A percentile compares a stretch with the other conserved stretches of the same genome.
These are phyloP conservation scores for Agriopis leucophaearia DNA, from an alignment of 2,888 invertebrate genomes.

Conservation along the genomic window DNA sequence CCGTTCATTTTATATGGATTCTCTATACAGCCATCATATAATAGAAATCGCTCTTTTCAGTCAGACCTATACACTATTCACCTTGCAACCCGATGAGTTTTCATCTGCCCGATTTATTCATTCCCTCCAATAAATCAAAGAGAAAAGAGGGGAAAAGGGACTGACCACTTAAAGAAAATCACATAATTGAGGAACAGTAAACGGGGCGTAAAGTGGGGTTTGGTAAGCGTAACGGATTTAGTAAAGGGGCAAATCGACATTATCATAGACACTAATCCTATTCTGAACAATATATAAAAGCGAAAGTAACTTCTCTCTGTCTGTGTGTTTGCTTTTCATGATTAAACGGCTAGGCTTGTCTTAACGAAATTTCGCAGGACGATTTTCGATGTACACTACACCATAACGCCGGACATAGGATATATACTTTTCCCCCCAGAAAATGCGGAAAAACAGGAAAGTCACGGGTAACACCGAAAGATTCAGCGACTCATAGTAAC, in stretches of 20 bases:
- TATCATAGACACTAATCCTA: not conserved
- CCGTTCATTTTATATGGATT: not conserved
- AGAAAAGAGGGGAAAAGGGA: constrained; percentile 66
- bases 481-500: too few relatives aligned
- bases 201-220: constrained; percentile 80
- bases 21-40: not conserved
- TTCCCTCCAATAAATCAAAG: constrained; percentile 66
- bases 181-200: constrained; percentile 85
- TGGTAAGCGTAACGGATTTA: constrained; percentile 20
- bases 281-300: too few relatives aligned
- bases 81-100: constrained; percentile 32
- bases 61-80: constrained; percentile 16
- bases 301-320: too few relatives aligned
- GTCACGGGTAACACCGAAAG: too few relatives aligned
- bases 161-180: constrained; percentile 84
- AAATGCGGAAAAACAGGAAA: too few relatives aligned
- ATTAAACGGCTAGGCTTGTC: too few relatives aligned
- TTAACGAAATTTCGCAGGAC: too few relatives aligned
- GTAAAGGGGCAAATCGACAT: constrained; percentile 13
- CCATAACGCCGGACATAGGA: too few relatives aligned
- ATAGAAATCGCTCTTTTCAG: constrained; percentile 1
- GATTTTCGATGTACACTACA: too few relatives aligned
- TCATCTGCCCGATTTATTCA: constrained; percentile 45
- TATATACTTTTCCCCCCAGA: too few relatives aligned
- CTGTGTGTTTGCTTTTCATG: too few relatives aligned